These are phyloP conservation scores for Platycnemis pennipes DNA, from an alignment of 2,888 invertebrate genomes.

Conservation along the genomic window DNA sequence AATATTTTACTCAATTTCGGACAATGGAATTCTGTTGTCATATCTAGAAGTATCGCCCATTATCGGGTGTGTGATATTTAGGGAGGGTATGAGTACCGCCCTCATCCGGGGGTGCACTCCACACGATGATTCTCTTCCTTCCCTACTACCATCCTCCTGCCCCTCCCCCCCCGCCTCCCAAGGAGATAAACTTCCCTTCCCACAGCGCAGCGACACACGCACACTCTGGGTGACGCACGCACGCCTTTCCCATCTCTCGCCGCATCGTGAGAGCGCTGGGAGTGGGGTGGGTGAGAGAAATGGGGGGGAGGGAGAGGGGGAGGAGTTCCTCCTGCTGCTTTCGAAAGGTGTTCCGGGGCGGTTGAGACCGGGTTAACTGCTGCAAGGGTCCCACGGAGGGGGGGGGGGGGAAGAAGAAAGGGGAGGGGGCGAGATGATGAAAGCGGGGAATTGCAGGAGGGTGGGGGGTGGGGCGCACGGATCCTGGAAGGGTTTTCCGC, in stretches of 20 bases:
- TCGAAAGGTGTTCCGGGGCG: background rate
- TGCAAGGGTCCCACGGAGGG: background rate
- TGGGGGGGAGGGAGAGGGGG: background rate
- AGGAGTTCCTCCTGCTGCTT: background rate
- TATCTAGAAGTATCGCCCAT: too few relatives aligned
- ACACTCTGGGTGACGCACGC: too few relatives aligned
- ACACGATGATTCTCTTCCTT: too few relatives aligned
- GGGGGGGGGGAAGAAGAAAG: background rate
- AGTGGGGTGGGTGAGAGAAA: background rate
- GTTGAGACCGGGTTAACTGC: conserved; percentile 41
- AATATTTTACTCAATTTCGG: too few relatives aligned
- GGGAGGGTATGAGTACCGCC: too few relatives aligned
- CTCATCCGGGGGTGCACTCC: too few relatives aligned
- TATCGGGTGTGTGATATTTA: too few relatives aligned
- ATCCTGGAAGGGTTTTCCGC: background rate
- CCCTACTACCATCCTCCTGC: too few relatives aligned
- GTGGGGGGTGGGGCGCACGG: background rate
- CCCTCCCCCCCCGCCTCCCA: too few relatives aligned
- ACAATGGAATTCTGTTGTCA: too few relatives aligned
- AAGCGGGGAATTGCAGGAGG: background rate
- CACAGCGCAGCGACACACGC: too few relatives aligned
- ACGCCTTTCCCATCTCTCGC: background rate
- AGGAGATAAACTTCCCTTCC: too few relatives aligned
- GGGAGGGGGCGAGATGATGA: background rate
- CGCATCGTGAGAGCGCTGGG: background rate